Conservation (phyloP, 2,797 vertebrate species). For the Sebastes matsubarae region DNA sequence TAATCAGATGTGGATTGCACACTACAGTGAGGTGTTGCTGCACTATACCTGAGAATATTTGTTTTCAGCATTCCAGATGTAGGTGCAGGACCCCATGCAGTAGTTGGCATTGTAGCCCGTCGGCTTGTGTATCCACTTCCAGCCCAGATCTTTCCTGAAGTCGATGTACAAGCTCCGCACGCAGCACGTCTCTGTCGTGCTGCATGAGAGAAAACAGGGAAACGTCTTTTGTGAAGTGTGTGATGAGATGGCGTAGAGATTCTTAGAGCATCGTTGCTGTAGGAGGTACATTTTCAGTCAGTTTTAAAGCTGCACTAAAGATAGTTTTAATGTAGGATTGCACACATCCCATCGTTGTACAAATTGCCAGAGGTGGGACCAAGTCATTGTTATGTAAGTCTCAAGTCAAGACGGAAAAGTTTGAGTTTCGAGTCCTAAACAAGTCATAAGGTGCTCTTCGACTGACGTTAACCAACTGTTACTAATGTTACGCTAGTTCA, state of each 20-base stretch:
- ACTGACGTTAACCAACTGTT: too few relatives aligned
- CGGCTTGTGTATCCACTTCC: slow-evolving; percentile 95
- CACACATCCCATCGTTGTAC: too few relatives aligned
- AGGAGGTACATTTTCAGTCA: background rate
- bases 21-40: background rate
- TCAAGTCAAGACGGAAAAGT: too few relatives aligned
- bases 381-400: too few relatives aligned
- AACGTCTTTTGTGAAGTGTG: background rate
- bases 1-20: background rate
- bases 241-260: background rate
- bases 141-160: slow-evolving; percentile 93
- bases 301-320: background rate
- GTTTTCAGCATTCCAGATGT: slow-evolving; percentile 92
- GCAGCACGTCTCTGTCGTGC: slow-evolving; percentile 86
- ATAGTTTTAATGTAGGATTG: background rate
- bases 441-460: too few relatives aligned
- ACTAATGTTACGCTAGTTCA: too few relatives aligned
- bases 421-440: too few relatives aligned
- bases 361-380: background rate
- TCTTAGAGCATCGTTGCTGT: background rate
- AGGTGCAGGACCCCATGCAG: slow-evolving; percentile 93
- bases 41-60: slow-evolving; percentile 90
- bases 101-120: slow-evolving; percentile 92
- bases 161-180: slow-evolving; percentile 90
- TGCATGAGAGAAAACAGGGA: slow-evolving; percentile 9